phyloP scores from a whole-genome alignment of 1,140 invertebrate species.

The Fopius arisanus region DNA sequence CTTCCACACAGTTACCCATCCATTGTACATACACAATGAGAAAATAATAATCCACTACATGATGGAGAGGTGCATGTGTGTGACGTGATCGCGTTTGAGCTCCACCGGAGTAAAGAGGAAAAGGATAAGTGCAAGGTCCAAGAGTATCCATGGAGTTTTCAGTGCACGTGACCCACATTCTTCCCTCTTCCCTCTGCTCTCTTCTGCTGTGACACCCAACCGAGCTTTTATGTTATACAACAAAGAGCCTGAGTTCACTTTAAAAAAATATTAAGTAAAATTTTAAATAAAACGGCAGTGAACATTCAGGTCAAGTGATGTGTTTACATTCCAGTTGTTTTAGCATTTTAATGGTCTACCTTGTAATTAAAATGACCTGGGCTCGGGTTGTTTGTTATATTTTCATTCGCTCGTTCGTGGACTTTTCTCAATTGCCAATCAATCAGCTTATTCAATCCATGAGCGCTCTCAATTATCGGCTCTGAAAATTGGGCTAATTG shows the following conservation, averaged over 20 bases:
- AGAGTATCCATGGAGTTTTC: neutral
- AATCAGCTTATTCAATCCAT: too few species aligned
- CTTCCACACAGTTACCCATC: constrained; percentile 21
- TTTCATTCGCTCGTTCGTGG: too few species aligned
- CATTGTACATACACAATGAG: constrained; percentile 36
- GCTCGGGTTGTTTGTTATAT: too few species aligned
- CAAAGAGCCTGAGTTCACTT: neutral
- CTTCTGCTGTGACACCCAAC: neutral
- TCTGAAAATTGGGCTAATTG: neutral
- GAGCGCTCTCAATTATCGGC: too few species aligned
- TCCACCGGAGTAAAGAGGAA: neutral
- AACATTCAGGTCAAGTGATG: neutral
- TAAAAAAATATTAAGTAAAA: constrained; percentile 3
- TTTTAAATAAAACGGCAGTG: neutral
- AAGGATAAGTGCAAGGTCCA: constrained; percentile 10
- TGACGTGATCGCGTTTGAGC: constrained; percentile 8
- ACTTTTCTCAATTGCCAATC: too few species aligned
- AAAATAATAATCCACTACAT: constrained; percentile 34
- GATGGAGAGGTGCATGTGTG: neutral
- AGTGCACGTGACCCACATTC: constrained; percentile 1
- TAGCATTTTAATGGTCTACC: neutral
- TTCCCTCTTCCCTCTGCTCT: too few species aligned
- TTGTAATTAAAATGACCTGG: neutral
- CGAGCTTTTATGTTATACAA: neutral
- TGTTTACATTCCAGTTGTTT: neutral